phyloP scores from a whole-genome alignment of 2,888 invertebrate genomes.

The Hemaris fuciformis region DNA sequence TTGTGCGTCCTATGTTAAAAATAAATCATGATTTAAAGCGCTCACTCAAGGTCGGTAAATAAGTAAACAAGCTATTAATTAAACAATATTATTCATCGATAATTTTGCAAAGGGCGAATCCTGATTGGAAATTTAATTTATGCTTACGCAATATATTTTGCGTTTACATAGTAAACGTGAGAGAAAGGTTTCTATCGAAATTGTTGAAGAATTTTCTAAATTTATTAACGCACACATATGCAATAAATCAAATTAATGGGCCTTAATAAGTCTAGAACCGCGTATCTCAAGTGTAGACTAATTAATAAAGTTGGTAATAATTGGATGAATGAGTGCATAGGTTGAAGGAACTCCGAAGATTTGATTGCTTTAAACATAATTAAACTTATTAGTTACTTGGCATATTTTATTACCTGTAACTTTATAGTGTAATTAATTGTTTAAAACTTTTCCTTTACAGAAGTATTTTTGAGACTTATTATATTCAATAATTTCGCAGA shows the following conservation, averaged over 20 bases:
- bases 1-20: background rate
- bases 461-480: background rate
- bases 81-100: background rate
- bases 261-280: conserved; percentile 37
- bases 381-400: background rate
- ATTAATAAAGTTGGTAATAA: conserved; percentile 32
- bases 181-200: background rate
- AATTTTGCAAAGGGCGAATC: background rate
- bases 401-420: background rate
- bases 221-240: conserved; percentile 37
- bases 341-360: background rate
- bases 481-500: background rate
- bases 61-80: background rate
- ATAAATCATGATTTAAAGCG: background rate
- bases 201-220: conserved; percentile 32
- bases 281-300: conserved; percentile 36
- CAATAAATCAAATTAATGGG: conserved; percentile 47
- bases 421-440: too few species aligned
- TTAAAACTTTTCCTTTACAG: background rate
- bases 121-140: background rate
- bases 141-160: background rate
- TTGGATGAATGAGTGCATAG: background rate
- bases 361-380: background rate
- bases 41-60: background rate
- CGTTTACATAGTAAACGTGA: background rate